Evolutionary conservation across 2,113 vertebrate species (phyloP).

Genomic region (Damaliscus lunatus): DNA sequence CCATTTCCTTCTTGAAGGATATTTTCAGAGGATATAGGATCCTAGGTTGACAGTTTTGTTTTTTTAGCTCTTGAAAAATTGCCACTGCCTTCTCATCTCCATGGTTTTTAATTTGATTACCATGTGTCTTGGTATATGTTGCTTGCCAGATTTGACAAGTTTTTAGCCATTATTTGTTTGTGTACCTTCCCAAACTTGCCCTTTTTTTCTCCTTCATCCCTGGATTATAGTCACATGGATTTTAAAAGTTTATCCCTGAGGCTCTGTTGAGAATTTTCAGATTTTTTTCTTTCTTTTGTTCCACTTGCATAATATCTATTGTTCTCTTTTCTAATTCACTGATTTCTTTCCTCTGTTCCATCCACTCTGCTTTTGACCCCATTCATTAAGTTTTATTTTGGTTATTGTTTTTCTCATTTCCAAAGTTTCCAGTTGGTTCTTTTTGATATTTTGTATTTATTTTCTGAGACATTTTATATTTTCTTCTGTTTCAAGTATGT

Average conservation of each 20-base stretch:
- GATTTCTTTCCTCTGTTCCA: neutral
- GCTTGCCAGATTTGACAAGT: neutral
- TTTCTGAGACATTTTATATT: neutral
- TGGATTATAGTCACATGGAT: neutral
- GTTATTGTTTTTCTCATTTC: neutral
- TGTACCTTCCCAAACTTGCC: neutral
- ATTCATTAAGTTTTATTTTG: neutral
- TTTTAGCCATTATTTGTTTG: neutral
- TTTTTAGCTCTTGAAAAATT: neutral
- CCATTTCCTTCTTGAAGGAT: neutral
- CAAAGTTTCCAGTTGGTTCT: neutral
- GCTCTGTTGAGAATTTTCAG: slow-evolving; percentile 16
- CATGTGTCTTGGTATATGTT: neutral
- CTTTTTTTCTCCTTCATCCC: neutral
- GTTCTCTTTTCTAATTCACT: neutral
- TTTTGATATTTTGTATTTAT: neutral
- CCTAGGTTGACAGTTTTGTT: neutral
- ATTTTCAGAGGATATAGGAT: neutral
- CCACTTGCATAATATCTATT: neutral
- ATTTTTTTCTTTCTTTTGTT: neutral
- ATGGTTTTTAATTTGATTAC: neutral
- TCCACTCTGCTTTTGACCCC: neutral
- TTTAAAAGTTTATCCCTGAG: neutral
- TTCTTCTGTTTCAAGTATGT: slow-evolving; percentile 21
- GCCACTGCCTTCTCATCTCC: neutral